Base-by-base conservation (phyloP, 2,797 vertebrate genomes). In the Macroramphosus scolopax region DNA sequence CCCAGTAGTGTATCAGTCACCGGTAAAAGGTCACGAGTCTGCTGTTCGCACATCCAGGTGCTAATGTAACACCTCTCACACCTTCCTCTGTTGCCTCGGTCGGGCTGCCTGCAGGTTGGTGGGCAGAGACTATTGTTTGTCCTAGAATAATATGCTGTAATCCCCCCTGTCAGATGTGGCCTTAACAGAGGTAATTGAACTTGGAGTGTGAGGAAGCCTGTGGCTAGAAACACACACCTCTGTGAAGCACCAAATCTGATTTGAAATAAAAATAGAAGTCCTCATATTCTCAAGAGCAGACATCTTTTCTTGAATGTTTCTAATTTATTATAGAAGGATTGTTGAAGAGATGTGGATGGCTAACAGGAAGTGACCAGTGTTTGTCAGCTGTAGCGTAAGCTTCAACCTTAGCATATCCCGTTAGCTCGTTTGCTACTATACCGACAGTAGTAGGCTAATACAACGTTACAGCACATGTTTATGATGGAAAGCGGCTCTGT, bases 51-150 rank as follows among this genome's bases (percentile, higher is more conserved):
- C 89, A 82, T 89, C 56, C 80, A 89, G 89, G 90, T 89, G 90
- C 81, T 90, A 91, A 91, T 91, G 88, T 84, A 89, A 90, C 90
- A 90, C 89, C 86, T 90, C 84, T 82, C 84, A 85, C 86, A 86
- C 82, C 62, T 75, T 75, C 66, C 72, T 58, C 52, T 14, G 48
- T 47, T 55, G 69, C 70, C 63, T 51, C 72, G 42, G 68, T 75
- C 73, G 75, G 75, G 72, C 75, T 52, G 76, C 74, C 62, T 57
- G 74, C 81, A 77, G 81, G 78, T 74, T 77, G 81, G 80, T 78
- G 81, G 78, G 72, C 75, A 81, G 72, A 75, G 77, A 85, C 85
- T 78, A 75, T 84, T 88, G 87, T 89, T 87, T 85, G 83, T 79
- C 84, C 75, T 66, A 63, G 72, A 85, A 88, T 86, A 88, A 87